Conservation (phyloP, 2,797 vertebrate genomes). For the Fistularia commersonii region DNA sequence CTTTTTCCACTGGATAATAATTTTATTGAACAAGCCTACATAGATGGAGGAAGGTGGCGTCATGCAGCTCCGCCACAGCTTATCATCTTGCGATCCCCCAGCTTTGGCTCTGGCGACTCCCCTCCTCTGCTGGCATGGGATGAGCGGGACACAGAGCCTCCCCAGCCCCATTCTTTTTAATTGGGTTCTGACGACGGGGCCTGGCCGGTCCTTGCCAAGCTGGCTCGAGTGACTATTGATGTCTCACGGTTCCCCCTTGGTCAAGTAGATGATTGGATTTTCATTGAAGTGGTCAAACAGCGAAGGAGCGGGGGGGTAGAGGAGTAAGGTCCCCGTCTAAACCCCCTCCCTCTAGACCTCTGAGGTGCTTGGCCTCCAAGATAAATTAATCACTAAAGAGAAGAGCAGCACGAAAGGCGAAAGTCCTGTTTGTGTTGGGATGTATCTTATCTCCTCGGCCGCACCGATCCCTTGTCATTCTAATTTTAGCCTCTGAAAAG, state of each 20-base stretch:
- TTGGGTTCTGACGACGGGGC: constrained; percentile 34
- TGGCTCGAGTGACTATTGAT: constrained; percentile 12
- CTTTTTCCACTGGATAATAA: no score
- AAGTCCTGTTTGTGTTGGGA: constrained; percentile 1
- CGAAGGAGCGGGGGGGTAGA: neutral
- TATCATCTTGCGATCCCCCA: constrained; percentile 35
- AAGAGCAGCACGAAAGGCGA: no score
- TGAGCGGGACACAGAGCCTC: constrained; percentile 26
- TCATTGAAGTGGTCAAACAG: constrained; percentile 28
- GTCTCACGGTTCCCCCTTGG: constrained; percentile 20
- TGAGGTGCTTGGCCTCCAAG: no score
- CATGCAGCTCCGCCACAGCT: constrained; percentile 10
- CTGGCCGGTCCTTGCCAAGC: constrained; percentile 35
- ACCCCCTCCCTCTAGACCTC: no score
- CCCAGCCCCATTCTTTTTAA: constrained; percentile 22
- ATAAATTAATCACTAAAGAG: no score
- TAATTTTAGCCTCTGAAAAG: constrained; percentile 25
- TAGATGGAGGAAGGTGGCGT: neutral
- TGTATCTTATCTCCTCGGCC: constrained; percentile 30
- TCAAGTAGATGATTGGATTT: constrained; percentile 51
- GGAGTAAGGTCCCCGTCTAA: neutral
- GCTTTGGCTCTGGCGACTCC: constrained; percentile 16
- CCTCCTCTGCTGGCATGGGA: constrained; percentile 25
- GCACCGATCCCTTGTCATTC: constrained; percentile 28
- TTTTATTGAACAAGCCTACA: no score